phyloP scores from a whole-genome alignment of 2,797 vertebrate genomes.

The Cercopithecus neglectus region DNA sequence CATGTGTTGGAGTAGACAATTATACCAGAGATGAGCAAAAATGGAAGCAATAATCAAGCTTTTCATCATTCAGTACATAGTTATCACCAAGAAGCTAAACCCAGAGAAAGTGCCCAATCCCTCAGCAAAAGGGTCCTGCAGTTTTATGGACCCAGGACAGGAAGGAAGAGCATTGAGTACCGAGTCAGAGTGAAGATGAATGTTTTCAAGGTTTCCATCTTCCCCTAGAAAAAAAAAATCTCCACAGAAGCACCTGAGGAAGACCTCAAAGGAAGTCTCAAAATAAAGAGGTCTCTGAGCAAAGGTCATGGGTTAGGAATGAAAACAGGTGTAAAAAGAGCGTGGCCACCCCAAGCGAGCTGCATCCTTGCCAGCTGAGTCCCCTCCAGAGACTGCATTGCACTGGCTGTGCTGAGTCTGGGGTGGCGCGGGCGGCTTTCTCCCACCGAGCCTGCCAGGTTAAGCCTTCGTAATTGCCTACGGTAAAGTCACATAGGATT shows the following conservation, averaged over 20 bases:
- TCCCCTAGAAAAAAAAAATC: not conserved
- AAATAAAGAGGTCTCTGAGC: not conserved
- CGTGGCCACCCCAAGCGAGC: not conserved
- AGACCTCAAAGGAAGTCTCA: not conserved
- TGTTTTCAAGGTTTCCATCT: not conserved
- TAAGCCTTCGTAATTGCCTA: not conserved
- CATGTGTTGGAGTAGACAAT: not conserved
- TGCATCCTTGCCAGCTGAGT: not conserved
- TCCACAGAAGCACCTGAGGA: not conserved
- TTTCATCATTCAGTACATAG: not conserved
- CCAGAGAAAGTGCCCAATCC: not conserved
- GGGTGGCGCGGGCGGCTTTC: not conserved
- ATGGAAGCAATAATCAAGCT: not conserved
- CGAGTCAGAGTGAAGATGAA: not conserved
- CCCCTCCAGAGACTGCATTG: not conserved
- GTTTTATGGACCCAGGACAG: not conserved
- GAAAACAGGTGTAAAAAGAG: not conserved
- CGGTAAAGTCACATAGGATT: not conserved
- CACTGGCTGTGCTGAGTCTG: not conserved
- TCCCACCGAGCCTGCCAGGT: not conserved
- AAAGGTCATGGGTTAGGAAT: not conserved
- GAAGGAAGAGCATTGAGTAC: not conserved
- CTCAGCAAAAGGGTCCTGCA: not conserved
- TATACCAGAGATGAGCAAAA: not conserved
- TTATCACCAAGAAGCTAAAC: not conserved